Evolutionary conservation across 2,797 vertebrate genomes (phyloP).

Genomic region (Sebastiscus tertius): DNA sequence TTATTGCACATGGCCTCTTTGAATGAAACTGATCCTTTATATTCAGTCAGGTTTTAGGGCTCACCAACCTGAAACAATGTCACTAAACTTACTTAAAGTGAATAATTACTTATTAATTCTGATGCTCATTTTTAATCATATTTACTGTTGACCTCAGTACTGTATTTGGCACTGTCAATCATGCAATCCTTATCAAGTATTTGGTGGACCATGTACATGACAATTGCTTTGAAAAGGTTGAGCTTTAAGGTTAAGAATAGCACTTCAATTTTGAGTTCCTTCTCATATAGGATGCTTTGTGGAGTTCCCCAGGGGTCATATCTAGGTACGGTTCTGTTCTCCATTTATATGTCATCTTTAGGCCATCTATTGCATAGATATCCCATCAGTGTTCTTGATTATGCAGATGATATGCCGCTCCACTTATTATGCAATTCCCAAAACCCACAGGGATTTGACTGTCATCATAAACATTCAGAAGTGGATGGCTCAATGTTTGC

Average conservation of each 20-base stretch:
- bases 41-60: neutral
- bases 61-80: neutral
- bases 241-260: neutral
- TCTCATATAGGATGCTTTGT: neutral
- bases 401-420: conserved; percentile 47
- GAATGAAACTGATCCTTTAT: neutral
- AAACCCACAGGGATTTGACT: conserved; percentile 36
- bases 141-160: neutral
- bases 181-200: neutral
- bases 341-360: conserved; percentile 18
- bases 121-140: neutral
- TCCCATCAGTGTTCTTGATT: conserved; percentile 34
- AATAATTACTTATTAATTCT: neutral
- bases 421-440: conserved; percentile 41
- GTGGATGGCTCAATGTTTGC: conserved; percentile 25
- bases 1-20: neutral
- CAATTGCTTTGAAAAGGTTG: neutral
- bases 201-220: neutral
- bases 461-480: conserved; percentile 33
- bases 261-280: neutral
- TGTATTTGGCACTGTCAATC: neutral
- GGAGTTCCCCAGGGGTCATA: conserved; percentile 3
- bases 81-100: neutral
- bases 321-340: neutral
- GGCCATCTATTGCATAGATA: conserved; percentile 1